Evolutionary conservation across 2,113 vertebrate genomes (phyloP).

Genomic region (Rhipidura dahli): DNA sequence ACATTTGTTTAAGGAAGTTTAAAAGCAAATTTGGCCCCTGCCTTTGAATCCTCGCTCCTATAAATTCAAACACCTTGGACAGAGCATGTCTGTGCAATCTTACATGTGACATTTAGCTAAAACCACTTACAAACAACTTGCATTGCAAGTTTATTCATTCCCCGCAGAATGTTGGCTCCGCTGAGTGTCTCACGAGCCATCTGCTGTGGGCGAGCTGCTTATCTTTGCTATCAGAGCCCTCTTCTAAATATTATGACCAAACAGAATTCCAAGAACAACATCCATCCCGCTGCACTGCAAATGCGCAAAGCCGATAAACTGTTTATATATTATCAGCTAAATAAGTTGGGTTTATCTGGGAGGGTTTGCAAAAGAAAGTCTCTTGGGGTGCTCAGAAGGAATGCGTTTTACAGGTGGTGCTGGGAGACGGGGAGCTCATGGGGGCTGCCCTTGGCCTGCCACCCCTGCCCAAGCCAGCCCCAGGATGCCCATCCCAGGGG

Average conservation of each 20-base stretch:
- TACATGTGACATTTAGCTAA: slow-evolving; percentile 71
- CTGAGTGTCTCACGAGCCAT: slow-evolving; percentile 63
- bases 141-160: slow-evolving; percentile 67
- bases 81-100: slow-evolving; percentile 68
- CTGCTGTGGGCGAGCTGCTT: slow-evolving; percentile 73
- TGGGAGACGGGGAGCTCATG: background rate
- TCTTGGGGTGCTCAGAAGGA: slow-evolving; percentile 57
- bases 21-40: slow-evolving; percentile 81
- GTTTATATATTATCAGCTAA: slow-evolving; percentile 73
- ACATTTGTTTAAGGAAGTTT: slow-evolving; percentile 67
- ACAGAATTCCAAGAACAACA: slow-evolving; percentile 75
- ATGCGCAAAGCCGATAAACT: slow-evolving; percentile 75
- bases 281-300: slow-evolving; percentile 71
- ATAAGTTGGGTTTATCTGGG: slow-evolving; percentile 72
- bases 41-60: slow-evolving; percentile 63
- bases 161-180: slow-evolving; percentile 69
- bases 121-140: slow-evolving; percentile 66
- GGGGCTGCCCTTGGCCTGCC: background rate
- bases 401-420: slow-evolving; percentile 43
- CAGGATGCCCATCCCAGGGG: background rate
- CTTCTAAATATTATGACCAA: slow-evolving; percentile 82
- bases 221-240: slow-evolving; percentile 75
- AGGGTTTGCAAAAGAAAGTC: slow-evolving; percentile 62
- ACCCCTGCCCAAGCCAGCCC: background rate
- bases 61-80: slow-evolving; percentile 72